A percentile compares a stretch with the other conserved stretches of the same genome.
phyloP scores from a whole-genome alignment of 2,888 invertebrate species.

The Pseudococcus viburni region DNA sequence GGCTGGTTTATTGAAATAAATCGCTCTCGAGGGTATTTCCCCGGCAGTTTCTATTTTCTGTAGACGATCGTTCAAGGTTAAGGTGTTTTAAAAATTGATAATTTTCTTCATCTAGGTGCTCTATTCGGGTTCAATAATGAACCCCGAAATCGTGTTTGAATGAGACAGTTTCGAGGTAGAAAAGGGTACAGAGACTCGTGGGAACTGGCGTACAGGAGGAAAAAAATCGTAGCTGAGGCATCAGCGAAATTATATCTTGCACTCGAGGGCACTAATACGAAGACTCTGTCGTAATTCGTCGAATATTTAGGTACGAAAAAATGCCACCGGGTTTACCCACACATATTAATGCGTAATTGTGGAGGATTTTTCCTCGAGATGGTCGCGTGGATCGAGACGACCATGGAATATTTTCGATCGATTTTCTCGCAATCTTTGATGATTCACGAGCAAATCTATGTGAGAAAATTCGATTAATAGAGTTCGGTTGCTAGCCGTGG shows the following conservation, averaged over 20 bases:
- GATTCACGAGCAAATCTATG: background rate
- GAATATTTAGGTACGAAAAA: background rate
- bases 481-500: background rate
- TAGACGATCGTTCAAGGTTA: background rate
- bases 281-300: background rate
- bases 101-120: background rate
- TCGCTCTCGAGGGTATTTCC: background rate
- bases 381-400: background rate
- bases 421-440: background rate
- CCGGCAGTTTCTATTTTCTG: background rate
- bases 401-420: background rate
- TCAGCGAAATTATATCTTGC: background rate
- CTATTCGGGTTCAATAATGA: no score
- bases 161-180: background rate
- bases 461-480: constrained; percentile 23
- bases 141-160: no score
- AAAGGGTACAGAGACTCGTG: background rate
- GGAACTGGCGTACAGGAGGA: background rate
- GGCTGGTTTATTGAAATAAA: background rate
- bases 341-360: background rate
- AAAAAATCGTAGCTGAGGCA: background rate
- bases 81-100: background rate
- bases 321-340: background rate
- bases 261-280: background rate
- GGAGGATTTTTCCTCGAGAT: background rate